A percentile compares a stretch with the other conserved stretches of the same genome.
Evolutionary conservation across 2,113 vertebrate genomes (phyloP).

Genomic region (Phainopepla nitens): DNA sequence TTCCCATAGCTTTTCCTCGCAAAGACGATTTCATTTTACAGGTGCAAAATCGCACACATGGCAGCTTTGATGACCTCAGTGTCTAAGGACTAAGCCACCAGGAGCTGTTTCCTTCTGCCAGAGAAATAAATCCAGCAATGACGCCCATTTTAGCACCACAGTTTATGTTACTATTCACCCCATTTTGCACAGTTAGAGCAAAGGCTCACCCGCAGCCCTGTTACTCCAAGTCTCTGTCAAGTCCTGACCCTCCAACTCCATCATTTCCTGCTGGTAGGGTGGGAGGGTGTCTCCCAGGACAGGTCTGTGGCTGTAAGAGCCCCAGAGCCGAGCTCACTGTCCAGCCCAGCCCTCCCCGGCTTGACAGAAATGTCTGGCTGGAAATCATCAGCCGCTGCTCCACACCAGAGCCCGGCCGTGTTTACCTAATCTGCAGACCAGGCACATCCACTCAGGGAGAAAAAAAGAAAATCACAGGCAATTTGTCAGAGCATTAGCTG

Average conservation of each 20-base stretch:
- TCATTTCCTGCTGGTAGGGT: rapidly evolving
- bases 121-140: not conserved
- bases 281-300: not conserved
- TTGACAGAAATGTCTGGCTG: not conserved
- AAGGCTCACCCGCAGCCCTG: not conserved
- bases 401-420: not conserved
- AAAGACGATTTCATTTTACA: not conserved
- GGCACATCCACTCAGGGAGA: conserved; percentile 45
- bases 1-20: not conserved
- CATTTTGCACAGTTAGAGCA: rapidly evolving
- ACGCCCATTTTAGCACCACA: not conserved
- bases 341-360: not conserved
- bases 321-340: rapidly evolving
- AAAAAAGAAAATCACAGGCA: conserved; percentile 63
- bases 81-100: not conserved
- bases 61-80: not conserved
- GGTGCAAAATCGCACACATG: not conserved
- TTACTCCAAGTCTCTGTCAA: not conserved
- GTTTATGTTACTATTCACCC: not conserved
- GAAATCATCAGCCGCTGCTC: not conserved
- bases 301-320: rapidly evolving
- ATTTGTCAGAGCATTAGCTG: conserved; percentile 71
- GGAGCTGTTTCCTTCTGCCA: not conserved
- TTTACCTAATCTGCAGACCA: conserved; percentile 48
- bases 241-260: not conserved